Evolutionary conservation across 2,113 vertebrate genomes (phyloP), one percentile per base, ranked within the genome.

Genomic region (Spilogale gracilis): DNA sequence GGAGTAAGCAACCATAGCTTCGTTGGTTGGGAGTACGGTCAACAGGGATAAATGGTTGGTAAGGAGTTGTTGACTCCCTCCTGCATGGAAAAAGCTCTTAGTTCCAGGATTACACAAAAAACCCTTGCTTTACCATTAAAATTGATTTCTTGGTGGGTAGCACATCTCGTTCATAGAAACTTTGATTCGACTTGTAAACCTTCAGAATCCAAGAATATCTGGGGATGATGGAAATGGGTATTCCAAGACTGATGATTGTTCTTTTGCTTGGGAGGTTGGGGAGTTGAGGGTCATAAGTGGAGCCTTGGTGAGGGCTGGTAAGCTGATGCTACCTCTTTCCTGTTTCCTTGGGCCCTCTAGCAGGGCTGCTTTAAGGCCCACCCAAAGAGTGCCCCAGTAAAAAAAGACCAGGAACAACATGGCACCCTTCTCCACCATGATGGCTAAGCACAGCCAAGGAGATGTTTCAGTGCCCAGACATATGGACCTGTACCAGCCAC

Each of bases 361-460:
- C 7, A 45, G 89, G 89, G 43, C 27, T 58, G 13, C 63, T 83
- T 48, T 56, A 76, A 78, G 78, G 14, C 5, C 14, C 54, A 83
- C 9, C 7, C 0, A 1, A 20, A 71, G 32, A 71, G 8, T 0
- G 38, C 7, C 52, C 20, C 38, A 54, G 1, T 38, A 38, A 52
- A 71, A 52, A 21, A 85, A 69, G 43, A 25, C 25, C 45, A 16
- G 1, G 12, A 85, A 7, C 38, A 43, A 6, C 69, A 63, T 16
- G 32, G 13, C 6, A 30, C 18, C 38, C 20, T 12, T 63, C 20
- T 18, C 65, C 30, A 79, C 14, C 6, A 0, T 1, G 20, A 89
- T 2, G 86, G 60, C 32, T 86, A 32, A 82, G 61, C 38, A 54
- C 20, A 58, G 20, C 45, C 43, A 4, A 30, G 32, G 14, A 78